phyloP scores from a whole-genome alignment of 2,888 invertebrate genomes.

The Silvanus unidentatus region DNA sequence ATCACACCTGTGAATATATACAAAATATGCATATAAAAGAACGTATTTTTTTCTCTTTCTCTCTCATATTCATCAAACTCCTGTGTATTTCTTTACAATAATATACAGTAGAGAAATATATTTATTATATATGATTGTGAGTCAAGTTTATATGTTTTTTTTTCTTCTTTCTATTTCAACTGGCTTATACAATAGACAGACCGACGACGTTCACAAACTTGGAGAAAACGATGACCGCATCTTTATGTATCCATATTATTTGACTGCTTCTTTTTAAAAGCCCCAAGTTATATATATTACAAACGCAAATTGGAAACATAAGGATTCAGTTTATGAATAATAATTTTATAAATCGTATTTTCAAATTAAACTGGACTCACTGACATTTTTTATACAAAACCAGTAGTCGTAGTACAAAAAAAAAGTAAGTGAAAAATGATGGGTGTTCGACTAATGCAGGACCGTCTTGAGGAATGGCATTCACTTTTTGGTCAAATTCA shows the following conservation, averaged over 20 bases:
- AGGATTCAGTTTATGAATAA: constrained; percentile 23
- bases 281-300: too few relatives aligned
- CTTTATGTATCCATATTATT: too few relatives aligned
- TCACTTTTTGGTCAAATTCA: too few relatives aligned
- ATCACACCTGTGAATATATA: constrained; percentile 34
- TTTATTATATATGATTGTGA: constrained; percentile 19
- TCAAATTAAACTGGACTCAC: constrained; percentile 45
- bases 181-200: constrained; percentile 18
- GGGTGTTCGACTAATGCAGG: constrained; percentile 16
- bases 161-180: constrained; percentile 27
- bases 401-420: constrained; percentile 43
- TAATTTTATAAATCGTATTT: constrained; percentile 41
- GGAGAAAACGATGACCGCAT: too few relatives aligned
- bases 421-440: constrained; percentile 23
- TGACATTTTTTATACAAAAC: constrained; percentile 46
- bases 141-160: constrained; percentile 20
- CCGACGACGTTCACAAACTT: constrained; percentile 13
- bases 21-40: not conserved
- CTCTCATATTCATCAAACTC: constrained; percentile 42
- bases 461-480: constrained; percentile 13
- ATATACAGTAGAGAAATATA: constrained; percentile 24
- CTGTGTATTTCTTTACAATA: constrained; percentile 39
- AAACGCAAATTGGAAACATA: not conserved
- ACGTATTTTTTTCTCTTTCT: constrained; percentile 21
- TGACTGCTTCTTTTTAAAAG: too few relatives aligned